Conservation (phyloP, 2,888 invertebrate species). For the Limnephilus marmoratus region DNA sequence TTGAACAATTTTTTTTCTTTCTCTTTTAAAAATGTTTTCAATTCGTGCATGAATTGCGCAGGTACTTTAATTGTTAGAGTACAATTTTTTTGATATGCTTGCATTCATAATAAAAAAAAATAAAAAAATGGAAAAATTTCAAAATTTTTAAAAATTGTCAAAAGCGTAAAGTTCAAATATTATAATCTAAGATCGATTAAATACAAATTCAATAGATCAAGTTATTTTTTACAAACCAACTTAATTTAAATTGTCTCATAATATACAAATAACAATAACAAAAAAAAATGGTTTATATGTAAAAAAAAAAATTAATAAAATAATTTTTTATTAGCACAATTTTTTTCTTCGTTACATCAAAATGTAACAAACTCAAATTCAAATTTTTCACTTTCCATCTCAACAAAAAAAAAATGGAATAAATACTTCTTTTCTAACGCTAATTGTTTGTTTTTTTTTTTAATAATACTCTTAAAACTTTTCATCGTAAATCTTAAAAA, state of each 20-base stretch:
- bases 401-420: slow-evolving; percentile 34
- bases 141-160: slow-evolving; percentile 9
- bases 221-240: neutral
- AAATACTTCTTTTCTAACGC: slow-evolving; percentile 19
- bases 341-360: neutral
- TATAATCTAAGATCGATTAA: neutral
- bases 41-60: neutral
- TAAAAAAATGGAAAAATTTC: slow-evolving; percentile 7
- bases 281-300: neutral
- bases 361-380: slow-evolving; percentile 5
- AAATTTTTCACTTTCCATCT: slow-evolving; percentile 7
- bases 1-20: neutral
- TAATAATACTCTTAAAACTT: slow-evolving; percentile 34
- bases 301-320: neutral
- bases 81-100: slow-evolving; percentile 26
- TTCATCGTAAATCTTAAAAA: neutral
- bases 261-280: neutral
- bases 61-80: slow-evolving; percentile 3
- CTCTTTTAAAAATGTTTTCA: neutral
- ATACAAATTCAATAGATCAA: neutral
- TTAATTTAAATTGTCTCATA: neutral
- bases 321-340: neutral
- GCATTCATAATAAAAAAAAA: slow-evolving; percentile 13
- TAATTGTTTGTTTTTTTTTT: neutral
- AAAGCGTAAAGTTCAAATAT: slow-evolving; percentile 31